Base-by-base conservation (phyloP, 1,140 invertebrate species). In the Lasioglossum baleicum region DNA sequence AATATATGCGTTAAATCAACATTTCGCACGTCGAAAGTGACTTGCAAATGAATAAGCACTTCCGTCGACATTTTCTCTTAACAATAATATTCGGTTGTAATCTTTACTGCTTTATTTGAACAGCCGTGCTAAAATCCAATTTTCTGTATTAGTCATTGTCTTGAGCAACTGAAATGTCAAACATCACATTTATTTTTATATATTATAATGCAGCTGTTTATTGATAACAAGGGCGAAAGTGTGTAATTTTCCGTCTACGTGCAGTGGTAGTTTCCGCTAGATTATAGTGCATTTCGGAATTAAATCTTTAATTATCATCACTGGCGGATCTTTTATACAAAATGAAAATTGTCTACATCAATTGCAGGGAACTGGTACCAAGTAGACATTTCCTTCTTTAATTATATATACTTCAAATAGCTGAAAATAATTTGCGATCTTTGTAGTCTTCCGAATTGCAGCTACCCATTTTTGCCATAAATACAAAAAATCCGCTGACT, bases 181-280 rank as follows among this genome's bases (percentile, higher is more conserved):
- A 58, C 13, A 56, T 66, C 68, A 61, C 53, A 77, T 71, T 71
- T 77, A 80, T 80, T 58, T 80, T 67, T 80, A 80, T 60, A 26
- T n/a, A n/a, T n/a, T n/a, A n/a, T 61, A 66, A 74, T 63, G 40
- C 20, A 71, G 7, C 58, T 44, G 48, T 8, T 40, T 20, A 48
- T 74, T 35, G 26, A 67, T 75, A 68, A 42, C 56, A 53, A 42
- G 40, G 22, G 17, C 44, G 42, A 31, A 60, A 35, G 8, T 58
- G 15, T 48, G n/a, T 35, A 26, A 70, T 20, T 70, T 53, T 70
- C 15, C 51, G 42, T n/a, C n/a, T 44, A 66, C 20, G 10, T 42
- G 10, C 20, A 44, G n/a, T 35, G 8, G 10, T 35, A 15, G 61
- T 66, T 66, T 66, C 35, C 35, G 40, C 15, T 22, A 76, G 20